These are phyloP conservation scores for Aratinga solstitialis DNA, from an alignment of 2,797 vertebrate species.

Conservation along the genomic window DNA sequence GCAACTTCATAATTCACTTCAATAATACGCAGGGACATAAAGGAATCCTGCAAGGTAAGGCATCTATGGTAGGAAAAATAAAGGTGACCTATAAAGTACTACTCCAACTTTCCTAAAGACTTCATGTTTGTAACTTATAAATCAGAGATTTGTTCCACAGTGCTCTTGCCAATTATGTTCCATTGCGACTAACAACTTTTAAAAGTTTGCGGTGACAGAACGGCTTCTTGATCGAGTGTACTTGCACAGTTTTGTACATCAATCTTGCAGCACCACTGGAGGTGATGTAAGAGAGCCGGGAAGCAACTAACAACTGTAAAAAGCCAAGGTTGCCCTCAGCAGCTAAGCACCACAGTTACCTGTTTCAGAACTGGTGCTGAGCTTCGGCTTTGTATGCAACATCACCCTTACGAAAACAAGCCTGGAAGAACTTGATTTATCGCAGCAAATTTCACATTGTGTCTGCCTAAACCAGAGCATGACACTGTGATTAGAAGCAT, in stretches of 20 bases:
- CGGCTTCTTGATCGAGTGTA: not conserved
- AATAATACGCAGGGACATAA: slow-evolving; percentile 60
- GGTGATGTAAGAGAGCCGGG: slow-evolving; percentile 21
- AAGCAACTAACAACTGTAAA: not conserved
- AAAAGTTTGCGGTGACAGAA: not conserved
- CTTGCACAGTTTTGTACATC: slow-evolving; percentile 55
- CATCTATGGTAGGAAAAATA: slow-evolving; percentile 65
- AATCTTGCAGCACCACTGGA: slow-evolving; percentile 2
- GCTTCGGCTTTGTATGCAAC: not conserved
- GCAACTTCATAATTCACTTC: slow-evolving; percentile 49
- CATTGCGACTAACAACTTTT: slow-evolving; percentile 10
- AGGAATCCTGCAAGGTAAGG: slow-evolving; percentile 54
- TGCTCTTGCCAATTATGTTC: not conserved
- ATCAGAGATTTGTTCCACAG: slow-evolving; percentile 34
- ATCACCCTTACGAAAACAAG: not conserved
- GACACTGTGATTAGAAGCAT: not conserved
- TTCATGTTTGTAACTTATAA: slow-evolving; percentile 44
- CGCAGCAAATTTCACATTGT: not conserved
- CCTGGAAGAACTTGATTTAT: not conserved
- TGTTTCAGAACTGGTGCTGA: not conserved
- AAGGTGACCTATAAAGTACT: slow-evolving; percentile 56
- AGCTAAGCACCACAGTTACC: not conserved
- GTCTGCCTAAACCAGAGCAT: not conserved
- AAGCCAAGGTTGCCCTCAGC: not conserved
- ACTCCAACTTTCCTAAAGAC: slow-evolving; percentile 65